These are phyloP conservation scores for Taphrorychus bicolor DNA, from an alignment of 2,888 invertebrate species.

Conservation along the genomic window DNA sequence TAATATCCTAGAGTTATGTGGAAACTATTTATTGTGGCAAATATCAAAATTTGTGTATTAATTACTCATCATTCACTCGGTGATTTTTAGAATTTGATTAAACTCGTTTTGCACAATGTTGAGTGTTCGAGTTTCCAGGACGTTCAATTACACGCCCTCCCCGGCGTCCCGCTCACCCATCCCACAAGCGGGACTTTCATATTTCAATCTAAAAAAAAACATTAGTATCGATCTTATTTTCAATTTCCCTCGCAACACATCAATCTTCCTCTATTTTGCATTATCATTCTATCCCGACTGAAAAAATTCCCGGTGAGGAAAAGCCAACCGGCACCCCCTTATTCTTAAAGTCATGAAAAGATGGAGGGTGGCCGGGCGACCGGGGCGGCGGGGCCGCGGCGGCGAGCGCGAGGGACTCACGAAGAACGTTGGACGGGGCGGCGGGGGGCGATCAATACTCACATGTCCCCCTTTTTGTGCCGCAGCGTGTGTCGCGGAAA, in stretches of 20 bases:
- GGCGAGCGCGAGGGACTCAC: background rate
- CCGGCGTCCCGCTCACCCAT: background rate
- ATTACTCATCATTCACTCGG: too few species aligned
- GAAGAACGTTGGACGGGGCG: too few species aligned
- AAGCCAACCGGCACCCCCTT: constrained; percentile 35
- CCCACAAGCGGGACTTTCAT: background rate
- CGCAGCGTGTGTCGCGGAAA: constrained; percentile 40
- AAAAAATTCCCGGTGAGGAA: constrained; percentile 31
- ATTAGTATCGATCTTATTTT: constrained; percentile 39
- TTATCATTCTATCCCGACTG: constrained; percentile 24
- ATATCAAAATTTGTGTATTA: too few species aligned
- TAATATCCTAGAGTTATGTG: too few species aligned
- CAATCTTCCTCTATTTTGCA: constrained; percentile 40
- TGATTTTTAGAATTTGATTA: too few species aligned
- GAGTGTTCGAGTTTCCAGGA: background rate
- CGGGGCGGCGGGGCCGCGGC: constrained; percentile 11
- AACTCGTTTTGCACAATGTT: too few species aligned
- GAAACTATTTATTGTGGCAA: too few species aligned
- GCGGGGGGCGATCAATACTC: constrained; percentile 39
- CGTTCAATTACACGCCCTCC: background rate
- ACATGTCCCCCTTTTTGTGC: constrained; percentile 37
- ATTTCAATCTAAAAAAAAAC: constrained; percentile 6
- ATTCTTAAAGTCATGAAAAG: constrained; percentile 35
- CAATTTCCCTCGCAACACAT: constrained; percentile 40
- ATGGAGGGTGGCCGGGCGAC: constrained; percentile 9